Evolutionary conservation across 2,888 invertebrate genomes (phyloP), one percentile per base, ranked within the genome.

Genomic region (Drosophila algonquin): DNA sequence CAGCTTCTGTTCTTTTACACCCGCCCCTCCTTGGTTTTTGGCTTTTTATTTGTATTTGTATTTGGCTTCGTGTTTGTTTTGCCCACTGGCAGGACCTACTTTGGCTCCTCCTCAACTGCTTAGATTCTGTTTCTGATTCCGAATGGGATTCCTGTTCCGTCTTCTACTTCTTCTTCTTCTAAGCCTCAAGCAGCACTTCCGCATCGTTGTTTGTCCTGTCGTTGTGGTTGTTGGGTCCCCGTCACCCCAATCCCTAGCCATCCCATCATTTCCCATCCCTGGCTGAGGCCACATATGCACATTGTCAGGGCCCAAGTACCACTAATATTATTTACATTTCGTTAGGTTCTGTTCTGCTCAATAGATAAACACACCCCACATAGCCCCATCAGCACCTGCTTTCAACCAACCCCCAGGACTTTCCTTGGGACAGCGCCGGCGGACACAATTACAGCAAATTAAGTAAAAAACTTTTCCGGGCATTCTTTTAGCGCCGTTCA

Each of bases 291-390:
- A 87, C 89, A 84, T 89, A 84, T 89, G 84, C 84, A 84, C 84
- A 89, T 87, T 84, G 89, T 89, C 84, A 89, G 73, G 81, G 89
- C 72, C 72, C 83, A 86, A 83, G 89, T 83, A 84, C 87, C 83
- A 88, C 83, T 84, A 84, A 84, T 84, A 84, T 84, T 84, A 79
- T 84, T 84, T 84, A 84, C 83, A 88, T 84, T 84, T 84, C 83
- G 89, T 84, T 84, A 84, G 77, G 84, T 79, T 84, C 69, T 84
- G 70, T 69, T 75, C 58, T 75, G 58, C 67, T 74, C 71, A 61
- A 64, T 72, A 73, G 67, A 75, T 57, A 63, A 63, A 63, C 46
- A 75, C 35, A 5, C 35, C 35, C 4, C 35, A 35, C 12, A 12
- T 35, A 12, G 12, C 58, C 73, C 69, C 51, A 72, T 73, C 55